Conservation (phyloP, 2,113 vertebrate genomes). For the Lophius piscatorius region DNA sequence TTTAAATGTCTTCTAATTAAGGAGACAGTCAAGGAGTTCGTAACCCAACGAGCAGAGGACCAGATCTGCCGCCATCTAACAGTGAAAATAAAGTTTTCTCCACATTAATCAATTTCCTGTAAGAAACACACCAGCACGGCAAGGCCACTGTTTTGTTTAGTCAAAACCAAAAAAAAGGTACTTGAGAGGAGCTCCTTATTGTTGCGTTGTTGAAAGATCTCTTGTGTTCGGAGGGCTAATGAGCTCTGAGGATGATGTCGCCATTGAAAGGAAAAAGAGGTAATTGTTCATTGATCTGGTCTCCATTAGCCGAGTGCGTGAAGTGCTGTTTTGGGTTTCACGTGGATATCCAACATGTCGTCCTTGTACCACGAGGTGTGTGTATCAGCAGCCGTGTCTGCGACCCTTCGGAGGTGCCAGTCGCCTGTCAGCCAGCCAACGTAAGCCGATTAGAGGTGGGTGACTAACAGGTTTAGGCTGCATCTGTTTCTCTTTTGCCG, state of each 20-base stretch:
- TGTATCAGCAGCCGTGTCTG: slow-evolving; percentile 59
- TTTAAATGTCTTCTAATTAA: too few species aligned
- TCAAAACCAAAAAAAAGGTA: too few species aligned
- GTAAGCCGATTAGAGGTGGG: slow-evolving; percentile 84
- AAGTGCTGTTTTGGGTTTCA: slow-evolving; percentile 58
- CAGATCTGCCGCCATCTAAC: too few species aligned
- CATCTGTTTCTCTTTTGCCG: slow-evolving; percentile 75
- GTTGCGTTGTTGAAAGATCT: too few species aligned
- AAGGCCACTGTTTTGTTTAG: too few species aligned
- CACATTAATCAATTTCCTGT: too few species aligned
- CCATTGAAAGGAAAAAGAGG: neutral
- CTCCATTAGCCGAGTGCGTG: slow-evolving; percentile 33
- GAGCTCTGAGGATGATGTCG: slow-evolving; percentile 9
- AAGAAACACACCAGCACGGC: too few species aligned
- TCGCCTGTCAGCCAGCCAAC: slow-evolving; percentile 74
- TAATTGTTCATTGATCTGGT: slow-evolving; percentile 21
- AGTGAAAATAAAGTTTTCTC: too few species aligned
- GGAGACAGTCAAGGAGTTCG: too few species aligned
- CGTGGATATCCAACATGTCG: slow-evolving; percentile 73
- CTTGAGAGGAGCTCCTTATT: too few species aligned
- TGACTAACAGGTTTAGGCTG: slow-evolving; percentile 78
- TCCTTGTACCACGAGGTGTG: slow-evolving; percentile 45
- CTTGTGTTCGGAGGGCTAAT: too few species aligned
- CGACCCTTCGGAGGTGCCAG: slow-evolving; percentile 73
- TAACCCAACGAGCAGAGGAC: too few species aligned